Evolutionary conservation across 2,113 vertebrate species (phyloP).

Genomic region (Phalacrocorax aristotelis): DNA sequence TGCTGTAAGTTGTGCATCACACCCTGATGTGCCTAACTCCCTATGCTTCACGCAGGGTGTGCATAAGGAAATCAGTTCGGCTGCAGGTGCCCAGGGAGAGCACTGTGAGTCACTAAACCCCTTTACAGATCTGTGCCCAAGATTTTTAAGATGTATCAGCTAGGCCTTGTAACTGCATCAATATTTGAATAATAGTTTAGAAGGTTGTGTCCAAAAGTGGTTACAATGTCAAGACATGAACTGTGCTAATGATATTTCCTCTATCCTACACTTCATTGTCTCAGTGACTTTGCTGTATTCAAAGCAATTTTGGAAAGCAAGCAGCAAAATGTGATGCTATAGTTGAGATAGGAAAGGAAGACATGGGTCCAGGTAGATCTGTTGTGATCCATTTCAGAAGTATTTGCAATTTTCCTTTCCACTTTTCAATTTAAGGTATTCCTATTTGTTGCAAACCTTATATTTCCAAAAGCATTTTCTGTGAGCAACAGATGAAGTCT

Average conservation of each 20-base stretch:
- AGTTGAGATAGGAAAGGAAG: not conserved
- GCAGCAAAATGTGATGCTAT: not conserved
- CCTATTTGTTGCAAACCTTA: not conserved
- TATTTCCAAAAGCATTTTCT: not conserved
- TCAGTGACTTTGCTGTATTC: not conserved
- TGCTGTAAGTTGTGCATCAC: not conserved
- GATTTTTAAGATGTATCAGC: not conserved
- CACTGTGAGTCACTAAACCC: not conserved
- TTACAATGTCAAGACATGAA: not conserved
- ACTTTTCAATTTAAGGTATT: not conserved
- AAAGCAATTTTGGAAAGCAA: not conserved
- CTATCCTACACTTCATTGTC: not conserved
- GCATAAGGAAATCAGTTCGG: fast-evolving
- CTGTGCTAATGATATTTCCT: not conserved
- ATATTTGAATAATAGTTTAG: not conserved
- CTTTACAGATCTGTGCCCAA: not conserved
- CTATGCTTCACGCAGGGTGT: too few relatives aligned
- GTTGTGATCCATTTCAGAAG: not conserved
- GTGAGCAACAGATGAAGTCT: not conserved
- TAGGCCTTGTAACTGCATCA: not conserved
- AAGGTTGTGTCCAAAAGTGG: not conserved
- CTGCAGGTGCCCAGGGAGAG: not conserved
- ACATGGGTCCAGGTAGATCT: not conserved
- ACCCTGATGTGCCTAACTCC: not conserved
- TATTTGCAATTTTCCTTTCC: not conserved